A percentile compares a stretch with the other conserved stretches of the same genome.
Conservation (phyloP, 2,113 vertebrate genomes). For the Petaurus breviceps region DNA sequence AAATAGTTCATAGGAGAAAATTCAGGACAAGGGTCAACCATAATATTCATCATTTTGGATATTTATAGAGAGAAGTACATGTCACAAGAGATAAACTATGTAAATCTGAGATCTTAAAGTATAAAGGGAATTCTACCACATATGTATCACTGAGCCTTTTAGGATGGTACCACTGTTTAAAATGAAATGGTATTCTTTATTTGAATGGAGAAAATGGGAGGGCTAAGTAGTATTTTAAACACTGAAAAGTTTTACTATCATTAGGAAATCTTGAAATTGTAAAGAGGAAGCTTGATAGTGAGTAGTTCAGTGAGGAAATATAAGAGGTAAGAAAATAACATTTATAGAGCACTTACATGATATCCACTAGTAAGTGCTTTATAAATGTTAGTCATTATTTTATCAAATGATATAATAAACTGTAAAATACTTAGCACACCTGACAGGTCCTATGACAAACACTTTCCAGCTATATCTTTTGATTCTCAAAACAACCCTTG, state of each 20-base stretch:
- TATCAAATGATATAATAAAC: no score
- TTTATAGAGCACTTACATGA: not conserved
- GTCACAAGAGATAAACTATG: not conserved
- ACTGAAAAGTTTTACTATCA: no score
- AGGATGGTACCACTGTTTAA: not conserved
- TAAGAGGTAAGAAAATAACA: not conserved
- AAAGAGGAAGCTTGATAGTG: not conserved
- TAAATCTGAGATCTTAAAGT: not conserved
- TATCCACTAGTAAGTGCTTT: no score
- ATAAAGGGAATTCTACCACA: not conserved
- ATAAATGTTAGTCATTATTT: no score
- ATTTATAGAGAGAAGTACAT: not conserved
- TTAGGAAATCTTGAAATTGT: not conserved
- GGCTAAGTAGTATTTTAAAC: no score
- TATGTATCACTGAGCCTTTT: not conserved
- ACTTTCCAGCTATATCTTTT: not conserved
- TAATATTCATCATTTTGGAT: not conserved
- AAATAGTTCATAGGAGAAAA: not conserved
- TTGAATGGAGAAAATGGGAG: not conserved
- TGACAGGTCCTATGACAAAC: no score
- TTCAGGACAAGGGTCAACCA: not conserved
- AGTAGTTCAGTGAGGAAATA: not conserved
- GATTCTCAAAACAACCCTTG: not conserved
- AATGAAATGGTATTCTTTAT: not conserved
- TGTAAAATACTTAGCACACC: no score